Evolutionary conservation across 2,113 vertebrate species (phyloP).

Genomic region (Anarrhichthys ocellatus): DNA sequence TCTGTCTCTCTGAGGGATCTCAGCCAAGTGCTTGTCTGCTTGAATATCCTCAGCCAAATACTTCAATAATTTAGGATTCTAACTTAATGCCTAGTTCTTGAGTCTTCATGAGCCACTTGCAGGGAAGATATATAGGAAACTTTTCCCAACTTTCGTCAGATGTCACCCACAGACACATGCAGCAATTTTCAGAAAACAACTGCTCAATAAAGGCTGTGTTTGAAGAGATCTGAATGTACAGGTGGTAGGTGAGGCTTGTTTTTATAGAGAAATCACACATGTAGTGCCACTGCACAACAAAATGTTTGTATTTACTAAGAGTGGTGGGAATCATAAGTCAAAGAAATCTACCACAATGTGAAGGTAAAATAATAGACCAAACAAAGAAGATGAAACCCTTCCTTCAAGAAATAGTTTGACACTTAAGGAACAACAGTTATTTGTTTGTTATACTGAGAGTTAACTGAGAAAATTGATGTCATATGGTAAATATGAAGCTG

Average conservation of each 20-base stretch:
- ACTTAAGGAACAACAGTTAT: neutral
- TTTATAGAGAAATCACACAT: neutral
- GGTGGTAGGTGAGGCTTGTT: neutral
- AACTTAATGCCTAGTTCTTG: conserved; percentile 21
- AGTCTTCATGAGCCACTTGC: neutral
- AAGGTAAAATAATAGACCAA: neutral
- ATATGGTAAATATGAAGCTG: neutral
- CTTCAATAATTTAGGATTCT: conserved; percentile 35
- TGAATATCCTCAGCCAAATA: conserved; percentile 34
- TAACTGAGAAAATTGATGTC: neutral
- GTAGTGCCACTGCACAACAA: neutral
- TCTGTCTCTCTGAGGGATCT: conserved; percentile 20
- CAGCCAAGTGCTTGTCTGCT: conserved; percentile 27
- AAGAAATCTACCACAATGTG: neutral
- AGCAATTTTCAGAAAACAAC: conserved; percentile 1
- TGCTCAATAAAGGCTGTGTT: conserved; percentile 4
- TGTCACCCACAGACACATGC: conserved; percentile 3
- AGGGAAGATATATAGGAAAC: neutral
- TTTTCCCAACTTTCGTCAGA: neutral
- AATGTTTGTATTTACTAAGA: neutral
- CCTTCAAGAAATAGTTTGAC: neutral
- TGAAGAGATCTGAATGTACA: neutral
- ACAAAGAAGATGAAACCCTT: neutral
- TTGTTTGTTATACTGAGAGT: neutral
- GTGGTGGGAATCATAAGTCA: neutral